Evolutionary conservation across 1,140 invertebrate species (phyloP), one percentile per base, ranked within the genome.

Genomic region (Aphis gossypii): DNA sequence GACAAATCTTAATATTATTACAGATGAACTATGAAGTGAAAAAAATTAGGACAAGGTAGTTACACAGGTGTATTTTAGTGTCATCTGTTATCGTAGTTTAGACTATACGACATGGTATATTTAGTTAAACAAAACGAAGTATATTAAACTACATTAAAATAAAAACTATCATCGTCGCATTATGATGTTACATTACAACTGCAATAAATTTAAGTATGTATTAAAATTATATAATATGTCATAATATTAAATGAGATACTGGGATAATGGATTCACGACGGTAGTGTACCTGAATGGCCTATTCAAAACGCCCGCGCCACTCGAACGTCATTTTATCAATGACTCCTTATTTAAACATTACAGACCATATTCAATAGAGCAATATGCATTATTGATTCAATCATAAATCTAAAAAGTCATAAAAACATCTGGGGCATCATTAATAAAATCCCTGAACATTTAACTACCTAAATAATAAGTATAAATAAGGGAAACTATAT

Each of bases 201-300:
- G 44, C 38, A 46, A 30, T 60, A 30, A 68, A 68, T 68, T 30
- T 1, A 76, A 76, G n/a, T n/a, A n/a, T 68, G 0, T 4, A 76
- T n/a, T 76, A 5, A 76, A 76, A 76, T 41, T 30, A 68, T n/a
- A n/a, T 46, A 41, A 7, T 8, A 46, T 46, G 46, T 46, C 6
- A 68, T 76, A 76, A n/a, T 60, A 60, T 60, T 76, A n/a, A 9
- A 76, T 18, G 60, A 76, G 30, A 76, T 76, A 76, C 60, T 5
- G 60, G 14, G 14, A 76, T n/a, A n/a, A n/a, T n/a, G 30, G 30
- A n/a, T 76, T 4, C 30, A 76, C 60, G 60, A 76, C 60, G 60
- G 60, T 76, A 76, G n/a, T 76, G 60, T 76, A 76, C 60, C 60
- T 76, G 60, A 76, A 76, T 76, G 60, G 60, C 60, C 60, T 76